Conservation (phyloP, 2,888 invertebrate genomes). For the Dolichopus griseipennis region DNA sequence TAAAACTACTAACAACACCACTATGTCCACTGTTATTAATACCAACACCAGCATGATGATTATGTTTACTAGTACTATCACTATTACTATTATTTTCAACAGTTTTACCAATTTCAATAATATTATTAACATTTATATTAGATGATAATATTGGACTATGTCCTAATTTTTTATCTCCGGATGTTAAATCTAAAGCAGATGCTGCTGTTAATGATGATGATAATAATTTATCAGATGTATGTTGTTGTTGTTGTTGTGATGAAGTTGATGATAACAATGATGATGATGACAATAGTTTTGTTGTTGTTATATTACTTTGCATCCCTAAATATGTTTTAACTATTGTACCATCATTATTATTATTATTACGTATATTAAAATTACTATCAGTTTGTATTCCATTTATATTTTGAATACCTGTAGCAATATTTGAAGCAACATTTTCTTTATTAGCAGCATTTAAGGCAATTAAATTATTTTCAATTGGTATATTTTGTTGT, state of each 20-base stretch:
- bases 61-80: neutral
- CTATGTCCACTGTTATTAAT: neutral
- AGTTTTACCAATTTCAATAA: neutral
- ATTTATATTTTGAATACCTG: too few relatives aligned
- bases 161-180: neutral
- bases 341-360: conserved; percentile 13
- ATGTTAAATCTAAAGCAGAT: too few relatives aligned
- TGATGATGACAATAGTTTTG: conserved; percentile 23
- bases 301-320: conserved; percentile 19
- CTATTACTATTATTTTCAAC: neutral
- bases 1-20: neutral
- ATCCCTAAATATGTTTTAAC: conserved; percentile 20
- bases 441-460: conserved; percentile 8
- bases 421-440: too few relatives aligned
- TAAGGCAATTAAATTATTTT: conserved; percentile 14
- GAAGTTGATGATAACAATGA: conserved; percentile 28
- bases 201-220: neutral
- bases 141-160: neutral
- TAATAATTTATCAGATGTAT: neutral
- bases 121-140: neutral
- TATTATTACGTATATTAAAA: neutral
- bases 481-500: neutral
- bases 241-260: neutral
- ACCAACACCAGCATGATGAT: neutral
- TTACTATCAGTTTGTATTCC: too few relatives aligned